Evolutionary conservation across 2,797 vertebrate genomes (phyloP), one percentile per base, ranked within the genome.

Genomic region (Sarcoramphus papa): DNA sequence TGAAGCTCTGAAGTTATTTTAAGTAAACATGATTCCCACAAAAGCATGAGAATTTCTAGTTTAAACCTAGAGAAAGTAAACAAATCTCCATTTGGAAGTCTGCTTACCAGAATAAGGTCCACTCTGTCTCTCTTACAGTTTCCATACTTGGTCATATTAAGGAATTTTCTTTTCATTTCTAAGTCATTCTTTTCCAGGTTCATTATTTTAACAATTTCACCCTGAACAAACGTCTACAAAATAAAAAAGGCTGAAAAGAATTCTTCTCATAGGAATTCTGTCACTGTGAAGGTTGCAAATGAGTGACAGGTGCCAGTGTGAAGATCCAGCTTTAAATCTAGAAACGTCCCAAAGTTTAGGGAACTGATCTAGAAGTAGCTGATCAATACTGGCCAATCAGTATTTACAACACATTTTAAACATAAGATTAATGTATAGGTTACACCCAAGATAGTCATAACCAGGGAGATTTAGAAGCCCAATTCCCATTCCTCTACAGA

Each of bases 61-160:
- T 93, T 74, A 77, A 54, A 45, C 51, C 27, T 30, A 65, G 53
- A 88, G 9, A 56, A 83, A 83, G 33, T 7, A 30, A 59, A 65
- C 9, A 45, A 72, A 30, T 72, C 8, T 85, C 19, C 40, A 35
- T 17, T 51, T 51, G 47, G 43, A 84, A 79, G 2, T 76, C 51
- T 82, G 89, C 97, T 97, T 96, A 97, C 97, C 94, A 97, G 94
- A 40, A 97, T 92, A 30, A 92, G 63, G 82, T 95, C 96, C 95
- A 97, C 95, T 91, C 84, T 95, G 78, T 96, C 96, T 85, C 95
- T 96, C 83, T 94, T 94, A 84, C 65, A 74, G 75, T 89, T 97
- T 54, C 84, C 85, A 64, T 92, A 97, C 73, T 96, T 97, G 51
- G 92, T 91, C 95, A 95, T 92, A 45, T 70, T 95, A 59, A 85